Base-by-base conservation (phyloP, 2,797 vertebrate genomes). In the Clarias platycephalus region DNA sequence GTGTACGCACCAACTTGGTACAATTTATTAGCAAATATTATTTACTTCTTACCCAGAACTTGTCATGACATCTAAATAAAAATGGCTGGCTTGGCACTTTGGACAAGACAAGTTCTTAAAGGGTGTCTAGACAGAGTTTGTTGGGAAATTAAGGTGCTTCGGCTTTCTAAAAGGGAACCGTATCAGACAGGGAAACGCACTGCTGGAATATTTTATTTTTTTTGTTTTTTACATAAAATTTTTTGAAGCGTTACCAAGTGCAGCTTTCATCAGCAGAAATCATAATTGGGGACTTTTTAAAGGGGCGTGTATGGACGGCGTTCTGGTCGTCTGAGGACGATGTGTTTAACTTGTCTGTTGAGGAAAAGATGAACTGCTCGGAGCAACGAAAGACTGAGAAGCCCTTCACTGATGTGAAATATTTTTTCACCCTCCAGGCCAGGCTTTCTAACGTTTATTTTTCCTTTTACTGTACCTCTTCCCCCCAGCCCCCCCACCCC, bases 361-460 rank as follows among this genome's bases (percentile, higher is more conserved):
- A 75, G 26, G 71, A 34, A 76, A 60, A 62, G 63, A 77, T 64
- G 34, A 86, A 83, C 31, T 62, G 60, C 60, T 83, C 63, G 0
- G 15, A 84, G 63, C 62, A 44, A n/a, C 70, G 81, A 84, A 49
- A 26, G 77, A 81, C 76, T 84, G 68, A 63, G 37, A 75, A 68
- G 57, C 26, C 78, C 60, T 77, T 85, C 72, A 74, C 71, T 64
- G 34, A 62, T 80, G n/a, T 70, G 70, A 80, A 49, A 66, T 75
- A 55, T 84, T 84, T 85, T 76, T 77, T 77, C 64, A 57, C 16
- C 78, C 86, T 80, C 44, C 53, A 74, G 86, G 86, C 44, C 60
- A 84, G 80, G 83, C 58, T 83, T 86, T 86, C 37, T 78, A 80
- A 34, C 37, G 63, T 88, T 86, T 76, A 55, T 79, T 78, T 78